Evolutionary conservation across 2,888 invertebrate genomes (phyloP), one percentile per base, ranked within the genome.

Genomic region (Proisotoma minuta): DNA sequence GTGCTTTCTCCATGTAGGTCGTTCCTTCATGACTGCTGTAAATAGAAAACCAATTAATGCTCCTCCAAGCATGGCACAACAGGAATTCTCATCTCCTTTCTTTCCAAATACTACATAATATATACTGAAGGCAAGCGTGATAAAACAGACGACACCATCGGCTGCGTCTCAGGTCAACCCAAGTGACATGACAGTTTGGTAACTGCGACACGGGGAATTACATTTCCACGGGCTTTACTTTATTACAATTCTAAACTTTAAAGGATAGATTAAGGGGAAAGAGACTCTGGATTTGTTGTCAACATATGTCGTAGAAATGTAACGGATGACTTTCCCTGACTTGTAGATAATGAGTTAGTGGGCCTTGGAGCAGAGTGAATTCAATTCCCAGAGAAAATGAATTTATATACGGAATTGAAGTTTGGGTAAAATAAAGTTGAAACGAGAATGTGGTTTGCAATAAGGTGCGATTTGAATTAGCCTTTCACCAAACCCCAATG

Each of bases 21-120:
- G 4, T 15, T 22, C 23, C 23, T 49, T 8, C 18, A 24, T 52
- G 29, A 52, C 20, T 54, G 39, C 34, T 54, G 54, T 54, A 54
- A 54, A 54, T 54, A 54, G 54, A 54, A 54, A 54, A 54, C 54
- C 54, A 54, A 54, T 54, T 54, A 54, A 54, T 54, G 54, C 40
- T 54, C 23, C 39, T 4, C 28, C 39, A 18, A 54, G 40, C 27
- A 18, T 26, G 50, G 23, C 18, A 43, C 4, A 43, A 20, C 18
- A 43, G 43, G 15, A 34, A 34, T 34, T 10, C 34, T 34, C n/a
- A n/a, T 34, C 34, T 34, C 34, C 34, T 34, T 34, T 34, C 8
- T 15, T 34, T n/a, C n/a, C n/a, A n/a, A n/a, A n/a, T n/a, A n/a
- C n/a, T n/a, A n/a, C n/a, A n/a, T n/a, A n/a, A n/a, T n/a, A n/a